Evolutionary conservation across 2,888 invertebrate genomes (phyloP).

Genomic region (Epinotia bilunana): DNA sequence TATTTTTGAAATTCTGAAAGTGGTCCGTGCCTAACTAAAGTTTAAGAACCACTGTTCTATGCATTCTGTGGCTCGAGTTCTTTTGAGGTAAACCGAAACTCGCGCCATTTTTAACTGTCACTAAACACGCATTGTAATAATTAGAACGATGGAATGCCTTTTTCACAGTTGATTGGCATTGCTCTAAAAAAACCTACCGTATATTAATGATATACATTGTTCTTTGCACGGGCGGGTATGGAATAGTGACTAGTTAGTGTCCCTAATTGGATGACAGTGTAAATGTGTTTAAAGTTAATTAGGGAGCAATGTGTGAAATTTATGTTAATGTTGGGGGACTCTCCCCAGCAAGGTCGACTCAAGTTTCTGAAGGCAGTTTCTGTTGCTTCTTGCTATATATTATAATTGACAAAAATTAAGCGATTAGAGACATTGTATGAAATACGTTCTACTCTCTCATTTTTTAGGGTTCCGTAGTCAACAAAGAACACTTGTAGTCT

Average conservation of each 20-base stretch:
- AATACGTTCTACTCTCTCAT: too few species aligned
- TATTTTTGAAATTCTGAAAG: too few species aligned
- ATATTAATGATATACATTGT: slow-evolving; percentile 11
- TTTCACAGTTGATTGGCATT: slow-evolving; percentile 15
- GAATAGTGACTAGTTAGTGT: not conserved
- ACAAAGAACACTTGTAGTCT: too few species aligned
- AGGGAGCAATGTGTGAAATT: slow-evolving; percentile 12
- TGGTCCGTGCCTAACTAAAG: too few species aligned
- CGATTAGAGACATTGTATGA: too few species aligned
- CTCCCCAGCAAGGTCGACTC: too few species aligned
- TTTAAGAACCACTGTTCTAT: not conserved
- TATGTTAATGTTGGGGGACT: not conserved
- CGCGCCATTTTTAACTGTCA: slow-evolving; percentile 25
- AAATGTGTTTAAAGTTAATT: not conserved
- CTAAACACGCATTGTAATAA: slow-evolving; percentile 12
- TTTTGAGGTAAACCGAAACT: slow-evolving; percentile 5
- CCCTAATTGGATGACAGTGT: slow-evolving; percentile 9
- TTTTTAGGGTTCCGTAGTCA: too few species aligned
- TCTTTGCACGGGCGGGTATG: not conserved
- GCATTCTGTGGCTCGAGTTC: not conserved
- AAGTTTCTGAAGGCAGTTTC: too few species aligned
- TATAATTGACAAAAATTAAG: too few species aligned
- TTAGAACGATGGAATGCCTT: slow-evolving; percentile 20
- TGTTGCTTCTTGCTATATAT: too few species aligned
- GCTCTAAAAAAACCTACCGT: slow-evolving; percentile 26